Evolutionary conservation across 2,888 invertebrate genomes (phyloP).

Genomic region (Taenaris catops): DNA sequence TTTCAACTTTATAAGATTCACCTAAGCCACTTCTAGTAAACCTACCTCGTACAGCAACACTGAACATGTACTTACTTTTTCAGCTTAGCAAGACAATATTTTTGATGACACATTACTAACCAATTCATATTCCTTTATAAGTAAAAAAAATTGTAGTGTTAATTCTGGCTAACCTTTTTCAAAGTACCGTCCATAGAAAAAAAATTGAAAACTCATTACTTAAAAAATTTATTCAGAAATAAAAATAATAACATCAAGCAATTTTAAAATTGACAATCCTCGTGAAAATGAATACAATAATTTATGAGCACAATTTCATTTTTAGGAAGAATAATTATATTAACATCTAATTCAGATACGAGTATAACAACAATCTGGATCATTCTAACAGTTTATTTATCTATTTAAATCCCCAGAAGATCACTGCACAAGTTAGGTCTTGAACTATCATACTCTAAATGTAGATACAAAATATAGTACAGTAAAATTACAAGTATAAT

Average conservation of each 20-base stretch:
- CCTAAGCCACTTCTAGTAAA: too few species aligned
- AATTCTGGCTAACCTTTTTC: too few species aligned
- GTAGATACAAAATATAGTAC: slow-evolving; percentile 18
- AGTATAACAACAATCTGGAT: slow-evolving; percentile 41
- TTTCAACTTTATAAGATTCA: too few species aligned
- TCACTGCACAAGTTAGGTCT: slow-evolving; percentile 17
- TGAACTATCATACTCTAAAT: slow-evolving; percentile 18
- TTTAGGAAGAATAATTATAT: slow-evolving; percentile 55
- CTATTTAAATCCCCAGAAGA: slow-evolving; percentile 11
- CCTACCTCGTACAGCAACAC: too few species aligned
- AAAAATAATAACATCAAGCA: slow-evolving; percentile 73
- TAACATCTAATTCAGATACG: slow-evolving; percentile 34
- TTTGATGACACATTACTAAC: too few species aligned
- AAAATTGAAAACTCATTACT: slow-evolving; percentile 28
- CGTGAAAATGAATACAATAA: slow-evolving; percentile 63
- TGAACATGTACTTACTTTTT: too few species aligned
- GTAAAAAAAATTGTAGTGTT: too few species aligned
- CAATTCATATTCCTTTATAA: too few species aligned
- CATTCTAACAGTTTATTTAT: slow-evolving; percentile 39
- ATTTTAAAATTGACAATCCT: slow-evolving; percentile 72
- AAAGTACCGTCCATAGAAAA: neutral
- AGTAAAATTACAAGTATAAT: slow-evolving; percentile 21
- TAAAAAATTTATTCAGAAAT: slow-evolving; percentile 75
- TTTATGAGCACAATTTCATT: slow-evolving; percentile 72
- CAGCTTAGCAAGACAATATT: too few species aligned